Percentiles rank a stretch among this genome's conserved stretches.
Conservation (phyloP, 2,888 invertebrate species). For the Tachina lurida region DNA sequence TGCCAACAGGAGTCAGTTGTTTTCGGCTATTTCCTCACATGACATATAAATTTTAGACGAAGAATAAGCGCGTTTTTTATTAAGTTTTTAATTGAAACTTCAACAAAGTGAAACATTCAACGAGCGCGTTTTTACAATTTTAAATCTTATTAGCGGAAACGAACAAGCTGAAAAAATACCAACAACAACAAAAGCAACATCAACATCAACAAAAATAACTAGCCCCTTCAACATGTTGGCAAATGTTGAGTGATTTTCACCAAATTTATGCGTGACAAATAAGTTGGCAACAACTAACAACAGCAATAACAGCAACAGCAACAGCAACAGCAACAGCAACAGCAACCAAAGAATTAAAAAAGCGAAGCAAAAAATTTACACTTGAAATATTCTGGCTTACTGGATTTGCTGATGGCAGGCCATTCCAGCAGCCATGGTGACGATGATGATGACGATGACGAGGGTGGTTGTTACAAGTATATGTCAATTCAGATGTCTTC, state of each 20-base stretch:
- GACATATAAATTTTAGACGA: background rate
- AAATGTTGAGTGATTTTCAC: constrained; percentile 70
- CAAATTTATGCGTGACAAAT: constrained; percentile 71
- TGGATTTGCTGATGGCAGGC: constrained; percentile 65
- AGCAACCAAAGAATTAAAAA: constrained; percentile 29
- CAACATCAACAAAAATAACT: constrained; percentile 37
- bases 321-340: constrained; percentile 29
- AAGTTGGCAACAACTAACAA: constrained; percentile 66
- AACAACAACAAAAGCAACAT: background rate
- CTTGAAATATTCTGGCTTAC: constrained; percentile 69
- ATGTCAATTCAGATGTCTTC: constrained; percentile 56
- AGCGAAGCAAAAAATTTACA: constrained; percentile 49
- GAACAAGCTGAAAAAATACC: background rate
- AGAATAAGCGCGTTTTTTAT: constrained; percentile 3
- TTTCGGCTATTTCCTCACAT: constrained; percentile 15
- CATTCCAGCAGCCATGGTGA: constrained; percentile 37
- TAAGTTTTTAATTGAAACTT: constrained; percentile 51
- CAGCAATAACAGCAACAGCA: constrained; percentile 52
- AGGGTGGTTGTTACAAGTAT: constrained; percentile 1
- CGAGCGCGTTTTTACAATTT: constrained; percentile 2
- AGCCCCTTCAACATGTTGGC: constrained; percentile 64
- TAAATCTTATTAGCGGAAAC: constrained; percentile 33
- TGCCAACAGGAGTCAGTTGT: too few relatives aligned
- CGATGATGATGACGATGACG: background rate
- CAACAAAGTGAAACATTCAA: constrained; percentile 13